Evolutionary conservation across 2,888 invertebrate genomes (phyloP).

Genomic region (Idaea aversata): DNA sequence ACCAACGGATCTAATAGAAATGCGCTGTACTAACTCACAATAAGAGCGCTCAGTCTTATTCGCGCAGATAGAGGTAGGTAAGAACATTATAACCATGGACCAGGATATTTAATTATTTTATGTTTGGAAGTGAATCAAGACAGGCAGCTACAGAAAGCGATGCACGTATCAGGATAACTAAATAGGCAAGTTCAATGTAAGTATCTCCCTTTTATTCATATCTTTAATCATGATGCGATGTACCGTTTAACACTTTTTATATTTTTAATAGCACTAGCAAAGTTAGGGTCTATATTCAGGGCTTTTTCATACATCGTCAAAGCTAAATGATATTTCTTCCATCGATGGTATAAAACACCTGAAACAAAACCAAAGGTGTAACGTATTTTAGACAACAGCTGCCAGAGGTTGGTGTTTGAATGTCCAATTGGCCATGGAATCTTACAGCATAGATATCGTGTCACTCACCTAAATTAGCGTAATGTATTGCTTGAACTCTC

Average conservation of each 20-base stretch:
- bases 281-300: slow-evolving; percentile 84
- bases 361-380: slow-evolving; percentile 33
- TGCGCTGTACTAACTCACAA: too few relatives aligned
- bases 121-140: too few relatives aligned
- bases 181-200: too few relatives aligned
- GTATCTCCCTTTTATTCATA: background rate
- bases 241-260: slow-evolving; percentile 64
- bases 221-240: slow-evolving; percentile 23
- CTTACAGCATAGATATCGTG: background rate
- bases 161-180: too few relatives aligned
- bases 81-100: too few relatives aligned
- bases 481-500: slow-evolving; percentile 88
- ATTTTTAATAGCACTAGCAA: slow-evolving; percentile 85
- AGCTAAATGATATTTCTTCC: slow-evolving; percentile 89
- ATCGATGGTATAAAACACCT: slow-evolving; percentile 96
- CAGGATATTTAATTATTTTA: too few relatives aligned
- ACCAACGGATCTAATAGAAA: too few relatives aligned
- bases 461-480: slow-evolving; percentile 91
- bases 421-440: background rate
- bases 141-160: too few relatives aligned
- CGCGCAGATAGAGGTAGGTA: too few relatives aligned
- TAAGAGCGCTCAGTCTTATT: too few relatives aligned
- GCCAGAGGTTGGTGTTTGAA: too few relatives aligned
- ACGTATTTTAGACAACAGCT: too few relatives aligned
- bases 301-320: slow-evolving; percentile 87